Evolutionary conservation across 2,113 vertebrate genomes (phyloP).

Genomic region (Buteo buteo): DNA sequence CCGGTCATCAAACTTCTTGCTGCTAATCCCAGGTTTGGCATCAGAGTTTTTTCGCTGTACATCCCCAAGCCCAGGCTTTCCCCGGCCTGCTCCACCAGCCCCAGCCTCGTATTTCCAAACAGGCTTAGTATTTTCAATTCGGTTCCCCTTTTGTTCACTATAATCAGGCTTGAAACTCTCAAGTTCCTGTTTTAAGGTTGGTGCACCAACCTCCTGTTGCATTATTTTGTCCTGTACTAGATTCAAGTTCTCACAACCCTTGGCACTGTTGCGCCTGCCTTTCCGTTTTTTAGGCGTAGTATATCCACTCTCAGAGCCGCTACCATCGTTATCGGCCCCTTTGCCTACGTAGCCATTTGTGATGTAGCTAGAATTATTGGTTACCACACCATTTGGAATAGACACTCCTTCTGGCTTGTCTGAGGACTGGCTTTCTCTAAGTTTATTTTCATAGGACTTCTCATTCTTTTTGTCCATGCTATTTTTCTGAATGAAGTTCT

Average conservation of each 20-base stretch:
- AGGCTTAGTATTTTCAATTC: constrained; percentile 76
- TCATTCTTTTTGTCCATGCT: constrained; percentile 95
- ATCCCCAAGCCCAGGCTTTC: constrained; percentile 75
- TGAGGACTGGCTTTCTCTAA: constrained; percentile 77
- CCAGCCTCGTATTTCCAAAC: constrained; percentile 82
- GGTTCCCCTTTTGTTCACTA: constrained; percentile 78
- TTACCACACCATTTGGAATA: constrained; percentile 87
- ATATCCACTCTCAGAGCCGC: constrained; percentile 93
- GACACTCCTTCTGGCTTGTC: constrained; percentile 83
- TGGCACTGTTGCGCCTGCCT: constrained; percentile 86
- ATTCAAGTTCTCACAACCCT: constrained; percentile 84
- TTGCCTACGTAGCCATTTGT: constrained; percentile 91
- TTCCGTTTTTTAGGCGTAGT: constrained; percentile 92
- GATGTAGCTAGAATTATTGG: constrained; percentile 80
- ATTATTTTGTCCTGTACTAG: constrained; percentile 85
- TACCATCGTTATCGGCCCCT: constrained; percentile 89
- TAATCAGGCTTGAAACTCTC: constrained; percentile 78
- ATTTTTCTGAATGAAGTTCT: constrained; percentile 85
- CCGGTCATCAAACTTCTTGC: constrained; percentile 91
- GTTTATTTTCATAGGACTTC: constrained; percentile 83
- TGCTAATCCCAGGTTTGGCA: constrained; percentile 80
- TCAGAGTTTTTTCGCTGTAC: constrained; percentile 87
- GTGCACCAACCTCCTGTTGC: constrained; percentile 73
- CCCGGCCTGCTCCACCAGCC: constrained; percentile 69
- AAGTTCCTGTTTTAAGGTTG: constrained; percentile 78